phyloP scores from a whole-genome alignment of 1,140 invertebrate genomes.

The Zaprionus ghesquierei region DNA sequence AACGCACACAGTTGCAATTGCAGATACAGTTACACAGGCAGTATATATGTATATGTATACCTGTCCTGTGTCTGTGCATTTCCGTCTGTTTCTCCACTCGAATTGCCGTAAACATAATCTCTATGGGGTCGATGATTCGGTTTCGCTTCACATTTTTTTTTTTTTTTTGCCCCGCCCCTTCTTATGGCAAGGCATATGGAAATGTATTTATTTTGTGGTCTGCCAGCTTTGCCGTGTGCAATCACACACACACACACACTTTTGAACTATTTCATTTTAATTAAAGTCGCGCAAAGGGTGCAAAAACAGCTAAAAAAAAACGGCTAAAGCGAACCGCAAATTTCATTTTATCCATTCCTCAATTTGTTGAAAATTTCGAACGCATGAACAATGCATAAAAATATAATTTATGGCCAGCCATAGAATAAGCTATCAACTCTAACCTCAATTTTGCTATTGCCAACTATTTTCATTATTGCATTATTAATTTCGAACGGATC shows the following conservation, averaged over 20 bases:
- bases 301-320: not conserved
- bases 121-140: constrained; percentile 13
- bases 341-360: constrained; percentile 35
- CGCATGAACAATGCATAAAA: constrained; percentile 52
- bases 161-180: constrained; percentile 10
- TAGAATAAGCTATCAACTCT: constrained; percentile 5
- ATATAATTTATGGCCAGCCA: constrained; percentile 51
- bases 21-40: not conserved
- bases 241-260: not conserved
- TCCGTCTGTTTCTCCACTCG: not conserved
- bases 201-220: constrained; percentile 73
- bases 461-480: not conserved
- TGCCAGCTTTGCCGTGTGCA: constrained; percentile 39
- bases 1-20: not conserved
- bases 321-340: constrained; percentile 14
- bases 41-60: constrained; percentile 8
- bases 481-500: not conserved
- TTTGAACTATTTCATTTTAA: constrained; percentile 53
- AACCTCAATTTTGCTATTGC: not conserved
- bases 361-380: constrained; percentile 59
- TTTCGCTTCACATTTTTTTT: constrained; percentile 3
- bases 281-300: constrained; percentile 54
- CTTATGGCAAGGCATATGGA: constrained; percentile 22
- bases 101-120: constrained; percentile 56
- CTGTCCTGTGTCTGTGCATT: constrained; percentile 1